These are phyloP conservation scores for Lycodopsis pacificus DNA, from an alignment of 2,797 vertebrate genomes.

Conservation along the genomic window DNA sequence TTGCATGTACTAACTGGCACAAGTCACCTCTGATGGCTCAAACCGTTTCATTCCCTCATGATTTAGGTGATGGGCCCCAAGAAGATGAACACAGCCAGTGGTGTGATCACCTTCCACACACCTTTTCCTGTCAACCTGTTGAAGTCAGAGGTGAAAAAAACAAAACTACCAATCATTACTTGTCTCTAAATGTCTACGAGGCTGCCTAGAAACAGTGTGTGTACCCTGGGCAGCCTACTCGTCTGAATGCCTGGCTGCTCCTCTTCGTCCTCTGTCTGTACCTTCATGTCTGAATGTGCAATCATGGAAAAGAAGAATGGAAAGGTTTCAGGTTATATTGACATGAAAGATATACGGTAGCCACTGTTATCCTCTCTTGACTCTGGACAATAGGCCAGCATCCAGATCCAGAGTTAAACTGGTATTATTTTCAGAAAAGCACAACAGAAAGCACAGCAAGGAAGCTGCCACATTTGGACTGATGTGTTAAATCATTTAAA, in stretches of 20 bases:
- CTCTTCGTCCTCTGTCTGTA: slow-evolving; percentile 1
- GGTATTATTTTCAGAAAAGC: not conserved
- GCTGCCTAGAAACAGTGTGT: not conserved
- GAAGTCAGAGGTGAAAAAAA: slow-evolving; percentile 46
- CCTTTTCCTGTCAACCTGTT: slow-evolving; percentile 21
- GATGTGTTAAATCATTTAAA: not conserved
- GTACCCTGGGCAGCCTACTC: too few relatives aligned
- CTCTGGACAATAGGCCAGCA: not conserved
- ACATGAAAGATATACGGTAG: slow-evolving; percentile 8
- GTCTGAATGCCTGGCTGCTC: slow-evolving; percentile 15
- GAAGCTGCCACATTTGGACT: not conserved
- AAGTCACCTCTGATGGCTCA: not conserved
- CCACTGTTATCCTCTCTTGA: slow-evolving; percentile 6
- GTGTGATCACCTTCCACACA: slow-evolving; percentile 50
- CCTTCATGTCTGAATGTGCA: slow-evolving; percentile 24
- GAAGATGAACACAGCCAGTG: slow-evolving; percentile 35
- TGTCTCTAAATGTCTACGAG: slow-evolving; percentile 17
- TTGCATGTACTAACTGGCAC: not conserved
- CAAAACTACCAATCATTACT: slow-evolving; percentile 44
- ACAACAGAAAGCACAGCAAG: not conserved
- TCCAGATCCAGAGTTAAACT: not conserved
- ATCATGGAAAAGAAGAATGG: slow-evolving; percentile 7
- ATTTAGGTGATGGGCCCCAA: slow-evolving; percentile 40
- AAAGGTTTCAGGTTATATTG: slow-evolving; percentile 47
- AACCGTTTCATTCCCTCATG: not conserved